These are phyloP conservation scores for Pogonomyrmex californicus DNA, from an alignment of 1,140 invertebrate genomes.

Conservation along the genomic window DNA sequence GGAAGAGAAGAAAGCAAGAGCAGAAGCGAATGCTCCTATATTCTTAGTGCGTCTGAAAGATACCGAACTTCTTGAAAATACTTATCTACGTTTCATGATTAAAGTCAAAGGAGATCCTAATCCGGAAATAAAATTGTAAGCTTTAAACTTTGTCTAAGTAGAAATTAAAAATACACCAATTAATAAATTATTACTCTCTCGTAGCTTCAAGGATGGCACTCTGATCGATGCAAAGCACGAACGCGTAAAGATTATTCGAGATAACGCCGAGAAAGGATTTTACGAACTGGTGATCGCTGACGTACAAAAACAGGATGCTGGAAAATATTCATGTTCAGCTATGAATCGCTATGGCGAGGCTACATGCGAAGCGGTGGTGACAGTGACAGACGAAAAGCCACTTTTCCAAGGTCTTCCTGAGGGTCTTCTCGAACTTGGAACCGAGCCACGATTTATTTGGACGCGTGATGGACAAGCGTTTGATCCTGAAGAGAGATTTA, in stretches of 20 bases:
- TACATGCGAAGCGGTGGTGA: slow-evolving; percentile 91
- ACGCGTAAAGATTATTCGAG: slow-evolving; percentile 91
- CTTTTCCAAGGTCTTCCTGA: slow-evolving; percentile 92
- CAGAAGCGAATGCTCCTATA: slow-evolving; percentile 91
- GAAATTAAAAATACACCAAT: not conserved
- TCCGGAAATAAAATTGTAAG: slow-evolving; percentile 95
- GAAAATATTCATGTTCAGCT: slow-evolving; percentile 95
- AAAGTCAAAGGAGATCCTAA: slow-evolving; percentile 95
- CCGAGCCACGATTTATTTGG: slow-evolving; percentile 95
- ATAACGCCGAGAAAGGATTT: slow-evolving; percentile 93
- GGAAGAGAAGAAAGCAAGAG: slow-evolving; percentile 90
- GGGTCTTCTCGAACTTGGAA: slow-evolving; percentile 91
- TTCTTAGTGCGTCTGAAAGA: slow-evolving; percentile 95
- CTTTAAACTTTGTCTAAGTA: slow-evolving; percentile 15
- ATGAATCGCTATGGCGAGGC: slow-evolving; percentile 94
- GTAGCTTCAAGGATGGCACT: slow-evolving; percentile 94
- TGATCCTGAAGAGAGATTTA: slow-evolving; percentile 97
- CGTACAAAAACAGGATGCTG: slow-evolving; percentile 93
- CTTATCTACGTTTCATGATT: slow-evolving; percentile 95
- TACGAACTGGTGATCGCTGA: slow-evolving; percentile 96
- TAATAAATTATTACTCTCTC: slow-evolving; percentile 67
- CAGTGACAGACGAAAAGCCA: slow-evolving; percentile 94
- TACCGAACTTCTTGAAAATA: slow-evolving; percentile 95
- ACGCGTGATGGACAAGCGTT: slow-evolving; percentile 96
- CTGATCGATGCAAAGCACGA: slow-evolving; percentile 90